Conservation (phyloP, 2,113 vertebrate species). For the Circaetus gallicus region DNA sequence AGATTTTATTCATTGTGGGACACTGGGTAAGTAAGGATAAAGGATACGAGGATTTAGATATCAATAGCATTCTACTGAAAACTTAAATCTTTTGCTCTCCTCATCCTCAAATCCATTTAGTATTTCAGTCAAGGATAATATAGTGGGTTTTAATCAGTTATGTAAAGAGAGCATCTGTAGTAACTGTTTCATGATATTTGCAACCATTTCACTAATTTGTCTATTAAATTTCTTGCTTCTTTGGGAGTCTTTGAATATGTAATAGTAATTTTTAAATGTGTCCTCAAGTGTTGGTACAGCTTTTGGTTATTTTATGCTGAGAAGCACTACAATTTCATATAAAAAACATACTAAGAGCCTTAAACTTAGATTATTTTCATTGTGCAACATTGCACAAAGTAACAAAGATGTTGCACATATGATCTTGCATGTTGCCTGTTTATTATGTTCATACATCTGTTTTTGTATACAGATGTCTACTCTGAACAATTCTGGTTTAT, state of each 20-base stretch:
- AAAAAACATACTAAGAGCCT: background rate
- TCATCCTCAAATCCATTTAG: background rate
- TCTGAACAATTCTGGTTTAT: background rate
- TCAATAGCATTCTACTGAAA: background rate
- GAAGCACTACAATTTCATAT: background rate
- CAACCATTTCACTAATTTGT: background rate
- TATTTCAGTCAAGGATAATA: background rate
- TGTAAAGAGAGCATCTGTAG: background rate
- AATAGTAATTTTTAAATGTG: background rate
- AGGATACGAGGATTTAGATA: background rate
- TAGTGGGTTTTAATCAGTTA: background rate
- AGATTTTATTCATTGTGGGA: constrained; percentile 98
- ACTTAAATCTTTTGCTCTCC: background rate
- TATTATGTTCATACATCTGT: background rate
- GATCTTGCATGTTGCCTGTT: background rate
- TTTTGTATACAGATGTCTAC: background rate
- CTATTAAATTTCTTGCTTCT: background rate
- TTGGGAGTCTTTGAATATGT: background rate
- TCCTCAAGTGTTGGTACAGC: background rate
- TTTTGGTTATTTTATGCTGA: background rate
- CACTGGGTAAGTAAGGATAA: constrained; percentile 87
- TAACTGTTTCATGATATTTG: background rate
- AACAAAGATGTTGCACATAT: background rate
- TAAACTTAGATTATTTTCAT: background rate
- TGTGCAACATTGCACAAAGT: background rate